Base-by-base conservation (phyloP, 2,888 invertebrate genomes). In the Cheilosia grossa region DNA sequence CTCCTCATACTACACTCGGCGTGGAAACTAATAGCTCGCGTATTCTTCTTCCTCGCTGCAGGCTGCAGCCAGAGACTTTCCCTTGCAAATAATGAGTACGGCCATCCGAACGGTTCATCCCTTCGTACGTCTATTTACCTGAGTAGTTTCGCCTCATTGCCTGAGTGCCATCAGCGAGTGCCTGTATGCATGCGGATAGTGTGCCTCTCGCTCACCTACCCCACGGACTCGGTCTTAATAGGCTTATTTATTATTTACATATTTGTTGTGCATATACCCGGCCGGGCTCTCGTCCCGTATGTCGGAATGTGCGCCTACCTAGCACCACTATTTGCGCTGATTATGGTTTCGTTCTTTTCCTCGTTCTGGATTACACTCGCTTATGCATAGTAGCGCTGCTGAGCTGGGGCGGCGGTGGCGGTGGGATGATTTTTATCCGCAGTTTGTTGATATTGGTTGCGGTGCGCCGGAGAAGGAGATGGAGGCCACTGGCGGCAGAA, bases 211-310 rank as follows among this genome's bases (percentile, higher is more conserved):
- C 75, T 40, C 10, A 21, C 61, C 54, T 19, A 37, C 79, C 64
- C 75, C 56, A 54, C 59, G 81, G 70, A 75, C 70, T 74, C 44
- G 70, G 66, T 54, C 75, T 75, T 85, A 85, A 85, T 85, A 85
- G 83, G 83, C 81, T 85, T 85, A 85, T 85, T 80, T 81, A 85
- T 85, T 85, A 85, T 85, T 85, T 67, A 85, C 81, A 81, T 70
- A 61, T 73, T 85, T 81, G 81, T 81, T 85, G 74, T 75, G 70
- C 83, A 83, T 64, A 73, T 37, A 69, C 19, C 51, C 51, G 63
- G 21, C 6, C 33, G 33, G 33, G 30, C 30, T 7, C 30, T 1
- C 30, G 7, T 37, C 24, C 75, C 33, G 67, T 69, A 15, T 33
- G 51, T 24, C 30, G 9, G 47, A 40, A 17, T 42, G 64, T 49